Base-by-base conservation (phyloP, 2,797 vertebrate species). In the Micropoecilia bifurca region DNA sequence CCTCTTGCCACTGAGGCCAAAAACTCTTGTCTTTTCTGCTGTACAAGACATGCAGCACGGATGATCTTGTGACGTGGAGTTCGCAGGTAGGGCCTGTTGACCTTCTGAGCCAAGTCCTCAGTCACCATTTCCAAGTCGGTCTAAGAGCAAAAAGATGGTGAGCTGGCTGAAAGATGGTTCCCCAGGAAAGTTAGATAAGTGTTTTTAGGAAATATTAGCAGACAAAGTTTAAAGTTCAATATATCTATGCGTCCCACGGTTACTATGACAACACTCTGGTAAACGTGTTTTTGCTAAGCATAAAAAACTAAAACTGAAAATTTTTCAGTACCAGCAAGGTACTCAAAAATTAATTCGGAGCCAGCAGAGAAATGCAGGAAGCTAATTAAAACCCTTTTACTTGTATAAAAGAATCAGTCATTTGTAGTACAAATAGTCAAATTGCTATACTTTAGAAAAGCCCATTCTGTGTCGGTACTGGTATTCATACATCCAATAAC, bases 61-160 rank as follows among this genome's bases (percentile, higher is more conserved):
- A 99, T 98, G 82, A 99, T 99, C 90, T 98, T 99, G 92, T 99
- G 99, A 55, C 98, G 98, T 3, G 99, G 98, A 0, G 99, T 99
- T 79, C 98, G 97, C 85, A 99, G 96, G 88, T 99, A 99, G 92
- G 99, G 98, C 90, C 99, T 96, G 91, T 99, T 99, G 46, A 99
- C 99, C 93, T 99, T 99, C 91, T 99, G 99, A 69, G 99, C 99
- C 74, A 99, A 96, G 91, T 99, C 99, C 90, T 99, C 98, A 6
- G 98, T 99, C 85, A 99, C 98, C 97, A 99, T 99, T 94, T 99
- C 99, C 87, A 99, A 93, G 92, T 99, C 99, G 72, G 98, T 99
- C 99, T 99, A 92, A 79, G 80, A 66, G 77, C 12, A 86, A 33
- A 87, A 45, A 83, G 22, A 90, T 22, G 81, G 28, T 80, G 28